Evolutionary conservation across 2,797 vertebrate genomes (phyloP).

Genomic region (Helostoma temminkii): DNA sequence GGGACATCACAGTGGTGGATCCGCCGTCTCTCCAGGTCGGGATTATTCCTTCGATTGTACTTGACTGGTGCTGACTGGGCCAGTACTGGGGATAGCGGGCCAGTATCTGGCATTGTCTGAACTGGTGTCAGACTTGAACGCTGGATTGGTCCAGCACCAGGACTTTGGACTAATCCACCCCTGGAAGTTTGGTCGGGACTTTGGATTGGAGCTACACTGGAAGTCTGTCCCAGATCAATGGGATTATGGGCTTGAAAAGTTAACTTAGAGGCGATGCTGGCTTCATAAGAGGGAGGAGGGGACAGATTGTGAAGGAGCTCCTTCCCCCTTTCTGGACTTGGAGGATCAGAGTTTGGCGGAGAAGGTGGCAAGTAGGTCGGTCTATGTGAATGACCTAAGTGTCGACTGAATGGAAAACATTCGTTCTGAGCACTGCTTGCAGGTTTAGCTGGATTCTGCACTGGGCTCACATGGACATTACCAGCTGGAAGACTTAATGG

Average conservation of each 20-base stretch:
- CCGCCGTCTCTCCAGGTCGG: conserved; percentile 95
- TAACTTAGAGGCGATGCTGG: conserved; percentile 94
- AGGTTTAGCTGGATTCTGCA: conserved; percentile 85
- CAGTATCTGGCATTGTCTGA: conserved; percentile 6
- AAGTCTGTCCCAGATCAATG: conserved; percentile 47
- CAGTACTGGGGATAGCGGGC: conserved; percentile 84
- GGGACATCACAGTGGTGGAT: conserved; percentile 97
- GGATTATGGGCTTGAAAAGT: conserved; percentile 85
- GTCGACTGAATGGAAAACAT: conserved; percentile 85
- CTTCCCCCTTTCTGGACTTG: conserved; percentile 93
- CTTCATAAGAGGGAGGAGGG: conserved; percentile 94
- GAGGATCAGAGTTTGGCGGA: conserved; percentile 94
- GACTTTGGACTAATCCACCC: conserved; percentile 41
- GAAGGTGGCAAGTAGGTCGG: conserved; percentile 93
- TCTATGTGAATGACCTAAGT: conserved; percentile 83
- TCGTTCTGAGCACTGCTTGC: conserved; percentile 82
- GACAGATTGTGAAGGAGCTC: conserved; percentile 92
- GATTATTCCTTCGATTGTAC: conserved; percentile 94
- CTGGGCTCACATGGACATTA: conserved; percentile 81
- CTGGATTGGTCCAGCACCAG: conserved; percentile 33
- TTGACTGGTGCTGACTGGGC: conserved; percentile 84
- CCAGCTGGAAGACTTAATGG: conserved; percentile 86
- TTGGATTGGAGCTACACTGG: conserved; percentile 34
- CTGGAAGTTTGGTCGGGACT: conserved; percentile 43
- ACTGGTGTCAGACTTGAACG: conserved; percentile 41